phyloP scores from a whole-genome alignment of 1,140 invertebrate genomes.

The Drosophila lacertosa region DNA sequence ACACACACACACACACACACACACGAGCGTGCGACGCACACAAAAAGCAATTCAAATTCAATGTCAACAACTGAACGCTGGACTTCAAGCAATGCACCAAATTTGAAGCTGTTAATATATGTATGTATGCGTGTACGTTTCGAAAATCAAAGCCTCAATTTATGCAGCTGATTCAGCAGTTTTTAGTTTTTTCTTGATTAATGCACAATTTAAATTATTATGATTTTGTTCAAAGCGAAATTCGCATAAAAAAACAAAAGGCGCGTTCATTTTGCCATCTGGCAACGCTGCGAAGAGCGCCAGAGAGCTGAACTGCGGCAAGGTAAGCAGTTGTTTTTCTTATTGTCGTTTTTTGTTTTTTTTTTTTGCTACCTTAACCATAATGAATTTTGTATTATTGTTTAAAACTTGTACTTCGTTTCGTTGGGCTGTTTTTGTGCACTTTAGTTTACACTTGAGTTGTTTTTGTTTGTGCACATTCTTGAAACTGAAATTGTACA shows the following conservation, averaged over 20 bases:
- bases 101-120: conserved; percentile 30
- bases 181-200: conserved; percentile 20
- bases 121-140: background rate
- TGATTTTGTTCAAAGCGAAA: conserved; percentile 6
- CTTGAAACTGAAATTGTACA: conserved; percentile 29
- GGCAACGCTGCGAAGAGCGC: conserved; percentile 30
- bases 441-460: conserved; percentile 39
- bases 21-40: background rate
- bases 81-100: conserved; percentile 31
- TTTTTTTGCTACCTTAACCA: conserved; percentile 29
- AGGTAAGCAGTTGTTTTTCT: conserved; percentile 31
- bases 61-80: conserved; percentile 44
- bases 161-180: conserved; percentile 28
- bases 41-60: conserved; percentile 44
- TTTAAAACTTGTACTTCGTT: conserved; percentile 25
- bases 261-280: conserved; percentile 6
- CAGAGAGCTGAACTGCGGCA: conserved; percentile 28
- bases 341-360: conserved; percentile 6
- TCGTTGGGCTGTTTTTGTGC: conserved; percentile 15
- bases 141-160: conserved; percentile 21
- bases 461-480: conserved; percentile 41
- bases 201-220: conserved; percentile 21
- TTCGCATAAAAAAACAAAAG: background rate
- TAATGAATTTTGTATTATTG: conserved; percentile 35
- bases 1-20: conserved; percentile 4